Evolutionary conservation across 1,140 invertebrate species (phyloP), one percentile per base, ranked within the genome.

Genomic region (Mya arenaria): DNA sequence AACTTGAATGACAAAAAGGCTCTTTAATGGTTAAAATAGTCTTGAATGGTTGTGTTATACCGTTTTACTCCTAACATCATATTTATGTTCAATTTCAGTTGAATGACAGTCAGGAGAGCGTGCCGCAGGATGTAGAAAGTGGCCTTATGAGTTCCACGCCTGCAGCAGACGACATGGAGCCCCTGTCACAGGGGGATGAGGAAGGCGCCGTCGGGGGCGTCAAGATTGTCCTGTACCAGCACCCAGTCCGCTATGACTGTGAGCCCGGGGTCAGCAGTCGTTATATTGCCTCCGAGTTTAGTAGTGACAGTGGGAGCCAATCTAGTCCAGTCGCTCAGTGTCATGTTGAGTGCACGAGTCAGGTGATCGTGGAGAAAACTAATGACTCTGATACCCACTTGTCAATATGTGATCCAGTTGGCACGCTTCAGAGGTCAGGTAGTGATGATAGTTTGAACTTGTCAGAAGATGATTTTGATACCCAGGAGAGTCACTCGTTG

Each of bases 31-130:
- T n/a, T n/a, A n/a, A n/a, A n/a, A n/a, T n/a, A n/a, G n/a, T n/a
- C n/a, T n/a, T n/a, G n/a, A n/a, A n/a, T n/a, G n/a, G n/a, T n/a
- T n/a, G n/a, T n/a, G n/a, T n/a, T n/a, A n/a, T n/a, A n/a, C n/a
- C n/a, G n/a, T n/a, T n/a, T n/a, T n/a, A n/a, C n/a, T n/a, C n/a
- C n/a, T n/a, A n/a, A 19, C 10, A 10, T 48, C 41, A 48, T 48
- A 48, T 48, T 13, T 48, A 48, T 48, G 10, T 19, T 72, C 80
- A 5, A 41, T 83, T 69, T 25, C 80, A 90, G 88, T 68, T 91
- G 28, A 87, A 87, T 58, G 87, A 88, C 39, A 91, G 90, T 56
- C 86, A 90, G 77, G 90, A 91, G 68, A 87, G 88, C 66, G 88
- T 91, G 0, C 89, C 86, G 34, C 84, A 80, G 30, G 89, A 89